A percentile compares a stretch with the other conserved stretches of the same genome.
Conservation (phyloP, 2,113 vertebrate genomes). For the Embiotoca jacksoni region DNA sequence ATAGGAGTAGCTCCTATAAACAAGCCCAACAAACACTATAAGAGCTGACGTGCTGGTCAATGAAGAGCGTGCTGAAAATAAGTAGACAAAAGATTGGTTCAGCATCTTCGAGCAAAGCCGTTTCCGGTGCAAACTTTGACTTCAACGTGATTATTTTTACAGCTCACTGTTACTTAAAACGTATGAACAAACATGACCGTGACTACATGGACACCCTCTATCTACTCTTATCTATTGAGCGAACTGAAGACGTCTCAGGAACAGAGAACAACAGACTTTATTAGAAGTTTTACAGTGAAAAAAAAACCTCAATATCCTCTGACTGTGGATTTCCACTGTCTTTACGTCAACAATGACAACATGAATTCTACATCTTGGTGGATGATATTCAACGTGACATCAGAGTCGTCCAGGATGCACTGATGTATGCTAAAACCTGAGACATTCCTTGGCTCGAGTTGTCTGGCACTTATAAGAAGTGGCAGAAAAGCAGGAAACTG, state of each 20-base stretch:
- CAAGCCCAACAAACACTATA: neutral
- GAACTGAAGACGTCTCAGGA: no score
- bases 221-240: no score
- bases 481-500: slow-evolving; percentile 71
- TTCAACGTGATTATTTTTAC: slow-evolving; percentile 26
- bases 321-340: no score
- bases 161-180: neutral
- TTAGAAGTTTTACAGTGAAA: no score
- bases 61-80: neutral
- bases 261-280: no score
- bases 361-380: neutral
- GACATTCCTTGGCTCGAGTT: slow-evolving; percentile 46
- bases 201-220: no score
- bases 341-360: neutral
- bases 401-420: slow-evolving; percentile 34
- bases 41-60: neutral
- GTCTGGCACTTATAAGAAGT: slow-evolving; percentile 61
- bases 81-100: no score
- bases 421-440: slow-evolving; percentile 43
- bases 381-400: slow-evolving; percentile 24
- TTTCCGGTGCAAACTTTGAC: neutral
- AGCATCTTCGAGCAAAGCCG: no score
- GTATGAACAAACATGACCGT: neutral
- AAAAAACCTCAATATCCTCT: no score
- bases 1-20: neutral